Evolutionary conservation across 2,113 vertebrate genomes (phyloP).

Genomic region (Oryzias woworae): DNA sequence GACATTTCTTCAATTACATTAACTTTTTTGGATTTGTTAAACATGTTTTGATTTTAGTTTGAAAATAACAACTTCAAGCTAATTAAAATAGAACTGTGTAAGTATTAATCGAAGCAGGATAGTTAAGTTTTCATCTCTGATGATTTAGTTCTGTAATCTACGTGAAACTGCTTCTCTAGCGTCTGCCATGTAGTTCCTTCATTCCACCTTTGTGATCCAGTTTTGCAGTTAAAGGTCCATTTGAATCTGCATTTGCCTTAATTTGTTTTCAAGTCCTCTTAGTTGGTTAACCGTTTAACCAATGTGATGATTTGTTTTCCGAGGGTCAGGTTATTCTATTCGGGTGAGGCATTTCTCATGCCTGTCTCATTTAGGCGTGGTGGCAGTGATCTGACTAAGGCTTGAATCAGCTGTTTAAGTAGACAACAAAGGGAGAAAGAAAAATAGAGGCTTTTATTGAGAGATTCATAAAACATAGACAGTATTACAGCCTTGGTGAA

Average conservation of each 20-base stretch:
- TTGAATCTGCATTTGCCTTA: conserved; percentile 27
- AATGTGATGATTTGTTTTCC: not conserved
- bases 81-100: no score
- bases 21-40: no score
- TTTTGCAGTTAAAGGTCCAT: conserved; percentile 27
- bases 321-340: conserved; percentile 2
- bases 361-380: conserved; percentile 37
- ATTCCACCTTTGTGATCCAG: conserved; percentile 32
- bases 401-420: conserved; percentile 51
- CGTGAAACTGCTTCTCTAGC: conserved; percentile 15
- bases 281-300: conserved; percentile 6
- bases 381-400: conserved; percentile 16
- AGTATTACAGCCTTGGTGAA: not conserved
- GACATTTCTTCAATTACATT: no score
- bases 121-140: not conserved
- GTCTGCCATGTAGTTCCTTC: conserved; percentile 8
- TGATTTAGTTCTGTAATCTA: conserved; percentile 10
- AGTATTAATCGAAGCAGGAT: no score
- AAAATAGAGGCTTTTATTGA: not conserved
- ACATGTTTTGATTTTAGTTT: no score
- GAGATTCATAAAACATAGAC: not conserved
- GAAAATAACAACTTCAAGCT: no score
- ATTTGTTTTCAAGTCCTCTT: conserved; percentile 32
- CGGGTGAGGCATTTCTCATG: conserved; percentile 36
- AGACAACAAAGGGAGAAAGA: not conserved